Conservation (phyloP, 2,888 invertebrate genomes). For the Synergus umbraculus region DNA sequence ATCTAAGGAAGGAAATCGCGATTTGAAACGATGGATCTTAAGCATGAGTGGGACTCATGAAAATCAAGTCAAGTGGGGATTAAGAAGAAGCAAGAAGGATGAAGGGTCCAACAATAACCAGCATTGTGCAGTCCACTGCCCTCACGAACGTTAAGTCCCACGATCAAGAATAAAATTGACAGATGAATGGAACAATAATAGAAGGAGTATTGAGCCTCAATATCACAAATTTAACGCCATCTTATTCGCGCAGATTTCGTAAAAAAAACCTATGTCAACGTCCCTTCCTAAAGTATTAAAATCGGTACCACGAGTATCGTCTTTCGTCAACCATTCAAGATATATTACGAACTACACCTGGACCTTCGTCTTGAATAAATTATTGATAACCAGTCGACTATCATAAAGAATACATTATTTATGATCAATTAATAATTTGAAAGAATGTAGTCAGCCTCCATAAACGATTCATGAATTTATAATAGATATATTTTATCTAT, state of each 20-base stretch:
- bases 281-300: background rate
- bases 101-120: slow-evolving; percentile 60
- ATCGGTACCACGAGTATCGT: background rate
- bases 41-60: slow-evolving; percentile 38
- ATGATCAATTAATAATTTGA: slow-evolving; percentile 2
- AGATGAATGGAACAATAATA: slow-evolving; percentile 18
- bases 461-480: background rate
- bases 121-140: slow-evolving; percentile 59
- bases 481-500: background rate
- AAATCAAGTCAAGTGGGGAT: slow-evolving; percentile 48
- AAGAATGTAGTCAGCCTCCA: slow-evolving; percentile 7
- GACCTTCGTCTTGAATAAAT: background rate
- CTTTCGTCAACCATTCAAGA: background rate
- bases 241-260: background rate
- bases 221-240: background rate
- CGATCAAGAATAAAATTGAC: slow-evolving; percentile 53
- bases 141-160: slow-evolving; percentile 54
- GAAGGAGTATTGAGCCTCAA: background rate
- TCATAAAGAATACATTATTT: slow-evolving; percentile 5
- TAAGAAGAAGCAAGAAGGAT: slow-evolving; percentile 54
- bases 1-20: background rate
- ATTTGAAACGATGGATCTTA: slow-evolving; percentile 4
- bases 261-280: background rate
- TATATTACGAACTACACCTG: background rate
- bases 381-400: background rate